Evolutionary conservation across 2,113 vertebrate species (phyloP), one percentile per base, ranked within the genome.

Genomic region (Cervus canadensis): DNA sequence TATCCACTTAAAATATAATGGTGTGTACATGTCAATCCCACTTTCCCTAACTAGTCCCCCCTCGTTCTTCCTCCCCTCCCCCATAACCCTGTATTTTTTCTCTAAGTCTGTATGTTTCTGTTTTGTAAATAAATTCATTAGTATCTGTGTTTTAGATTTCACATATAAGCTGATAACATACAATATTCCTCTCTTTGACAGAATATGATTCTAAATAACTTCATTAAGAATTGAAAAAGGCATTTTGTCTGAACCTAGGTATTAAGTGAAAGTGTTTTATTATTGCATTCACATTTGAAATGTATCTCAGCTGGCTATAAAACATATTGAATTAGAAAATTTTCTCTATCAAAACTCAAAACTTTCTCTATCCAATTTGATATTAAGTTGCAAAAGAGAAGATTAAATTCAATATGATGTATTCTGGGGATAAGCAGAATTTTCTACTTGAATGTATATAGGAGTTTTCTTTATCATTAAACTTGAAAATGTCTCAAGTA

Each of bases 281-380:
- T 67, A 64, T 23, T 95, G 36, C 26, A 48, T 89, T 95, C 23
- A 89, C 21, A 78, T 84, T 97, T 89, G 92, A 59, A 87, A 95
- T 59, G 79, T 48, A 88, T 94, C 83, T 95, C 60, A 82, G 48
- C 30, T 91, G 6, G 40, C 93, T 45, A 74, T 86, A 84, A 90
- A 94, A 71, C 0, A 5, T 94, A 64, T 10, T 43, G 21, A 91
- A 78, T 85, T 89, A 50, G 4, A 93, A 96, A 86, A 1, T 82
- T 81, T 81, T 76, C 45, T 88, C 59, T 78, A 6, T 86, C 43
- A 91, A 93, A 93, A 67, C 2, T 60, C 15, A 50, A 91, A 57
- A 60, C 23, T 85, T 91, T 56, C 11, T 48, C 23, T 59, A 52
- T 26, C 10, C 7, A 62, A 57, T 67, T 74, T 87, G 26, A 25